Percentiles rank a stretch among this genome's conserved stretches.
Conservation (phyloP, 2,888 invertebrate genomes). For the Tuta absoluta region DNA sequence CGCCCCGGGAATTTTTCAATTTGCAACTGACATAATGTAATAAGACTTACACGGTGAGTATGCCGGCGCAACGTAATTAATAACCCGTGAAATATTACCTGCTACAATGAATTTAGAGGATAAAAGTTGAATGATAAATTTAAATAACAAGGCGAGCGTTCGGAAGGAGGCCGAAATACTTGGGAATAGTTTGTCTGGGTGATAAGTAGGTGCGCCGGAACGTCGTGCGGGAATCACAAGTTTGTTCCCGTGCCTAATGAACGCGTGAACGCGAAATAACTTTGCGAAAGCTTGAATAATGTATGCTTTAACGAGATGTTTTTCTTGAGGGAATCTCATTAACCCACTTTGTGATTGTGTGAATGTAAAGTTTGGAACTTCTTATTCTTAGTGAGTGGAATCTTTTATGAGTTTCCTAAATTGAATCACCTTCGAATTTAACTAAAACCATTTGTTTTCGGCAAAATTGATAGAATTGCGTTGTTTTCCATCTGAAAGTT, state of each 20-base stretch:
- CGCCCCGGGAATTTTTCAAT: slow-evolving; percentile 81
- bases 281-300: slow-evolving; percentile 79
- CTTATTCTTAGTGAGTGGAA: slow-evolving; percentile 66
- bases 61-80: slow-evolving; percentile 78
- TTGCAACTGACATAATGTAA: slow-evolving; percentile 81
- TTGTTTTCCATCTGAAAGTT: slow-evolving; percentile 21
- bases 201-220: slow-evolving; percentile 69
- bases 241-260: slow-evolving; percentile 75
- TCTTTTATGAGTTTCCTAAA: slow-evolving; percentile 68
- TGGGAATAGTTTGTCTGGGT: slow-evolving; percentile 73
- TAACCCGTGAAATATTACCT: slow-evolving; percentile 80
- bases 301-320: slow-evolving; percentile 81
- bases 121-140: slow-evolving; percentile 82
- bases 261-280: slow-evolving; percentile 80
- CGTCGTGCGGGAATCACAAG: slow-evolving; percentile 67
- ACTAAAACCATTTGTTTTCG: slow-evolving; percentile 31
- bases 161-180: slow-evolving; percentile 68
- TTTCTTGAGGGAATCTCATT: slow-evolving; percentile 80
- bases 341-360: slow-evolving; percentile 79
- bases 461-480: slow-evolving; percentile 10
- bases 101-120: slow-evolving; percentile 79
- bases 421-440: slow-evolving; percentile 63
- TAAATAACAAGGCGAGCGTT: slow-evolving; percentile 72
- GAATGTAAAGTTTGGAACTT: slow-evolving; percentile 77
- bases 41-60: slow-evolving; percentile 79